Conservation (phyloP, 2,888 invertebrate species). For the Oxycera nigricornis region DNA sequence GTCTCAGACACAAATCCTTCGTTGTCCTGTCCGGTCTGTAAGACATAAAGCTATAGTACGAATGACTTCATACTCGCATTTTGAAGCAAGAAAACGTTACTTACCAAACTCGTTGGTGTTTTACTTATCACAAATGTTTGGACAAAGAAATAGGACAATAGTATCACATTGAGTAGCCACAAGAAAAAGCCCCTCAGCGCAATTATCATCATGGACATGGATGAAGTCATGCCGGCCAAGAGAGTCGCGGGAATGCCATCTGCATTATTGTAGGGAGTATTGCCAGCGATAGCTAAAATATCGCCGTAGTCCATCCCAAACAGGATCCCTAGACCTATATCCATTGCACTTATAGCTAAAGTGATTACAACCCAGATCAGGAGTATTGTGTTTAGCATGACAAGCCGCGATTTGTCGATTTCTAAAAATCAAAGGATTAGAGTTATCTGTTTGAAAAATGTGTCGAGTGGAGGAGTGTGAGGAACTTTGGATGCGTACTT, state of each 20-base stretch:
- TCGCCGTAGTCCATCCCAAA: conserved; percentile 59
- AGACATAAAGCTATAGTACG: not conserved
- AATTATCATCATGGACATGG: conserved; percentile 59
- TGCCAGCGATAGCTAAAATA: conserved; percentile 51
- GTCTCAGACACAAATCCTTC: conserved; percentile 42
- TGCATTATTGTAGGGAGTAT: conserved; percentile 48
- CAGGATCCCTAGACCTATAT: conserved; percentile 57
- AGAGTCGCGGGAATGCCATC: conserved; percentile 50
- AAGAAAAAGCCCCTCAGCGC: conserved; percentile 62
- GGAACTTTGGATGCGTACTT: conserved; percentile 53
- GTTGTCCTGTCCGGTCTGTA: conserved; percentile 39
- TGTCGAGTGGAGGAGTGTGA: not conserved
- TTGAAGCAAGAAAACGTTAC: conserved; percentile 36
- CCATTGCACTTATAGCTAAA: conserved; percentile 55
- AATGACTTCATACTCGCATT: not conserved
- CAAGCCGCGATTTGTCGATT: conserved; percentile 53
- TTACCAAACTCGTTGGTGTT: conserved; percentile 32
- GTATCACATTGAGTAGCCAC: conserved; percentile 59
- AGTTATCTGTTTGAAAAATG: conserved; percentile 6
- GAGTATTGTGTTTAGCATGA: conserved; percentile 51
- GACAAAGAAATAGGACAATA: conserved; percentile 54
- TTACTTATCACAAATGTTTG: conserved; percentile 48
- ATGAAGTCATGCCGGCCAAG: conserved; percentile 54
- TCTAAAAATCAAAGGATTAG: conserved; percentile 49
- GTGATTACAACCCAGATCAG: conserved; percentile 56